Base-by-base conservation (phyloP, 2,113 vertebrate genomes). In the Zosterops lateralis region DNA sequence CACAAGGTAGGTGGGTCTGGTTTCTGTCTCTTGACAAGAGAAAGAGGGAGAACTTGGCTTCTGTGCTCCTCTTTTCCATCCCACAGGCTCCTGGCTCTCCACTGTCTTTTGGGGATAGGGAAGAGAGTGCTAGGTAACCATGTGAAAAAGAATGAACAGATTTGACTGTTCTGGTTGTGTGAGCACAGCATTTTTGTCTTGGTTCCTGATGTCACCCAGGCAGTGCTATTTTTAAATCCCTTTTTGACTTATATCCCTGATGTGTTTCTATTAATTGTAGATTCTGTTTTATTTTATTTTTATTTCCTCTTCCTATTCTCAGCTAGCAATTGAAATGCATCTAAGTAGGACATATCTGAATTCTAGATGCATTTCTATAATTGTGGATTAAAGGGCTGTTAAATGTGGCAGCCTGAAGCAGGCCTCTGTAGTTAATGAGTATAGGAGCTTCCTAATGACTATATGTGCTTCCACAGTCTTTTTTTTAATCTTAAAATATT, bases 1-100 rank as follows among this genome's bases (percentile, higher is more conserved):
- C 99, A 99, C 96, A 99, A 99, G 99, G 99, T 99, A 96, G 14
- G 81, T 81, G 38, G 15, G 71, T 58, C 56, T 94, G 45, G 36
- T 86, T 86, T 84, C 68, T 62, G 10, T 60, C 9, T 79, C 25
- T 84, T 10, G 21, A 40, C 34, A 47, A 40, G 61, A 50, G 40
- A 47, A 66, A 16, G 53, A 56, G 45, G 17, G 34, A 62, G 22
- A 74, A 45, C 48, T 65, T 84, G 44, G 48, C 29, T 31, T 66
- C 32, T 86, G 16, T 2, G 1, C 24, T 70, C 29, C 20, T 3
- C 6, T 89, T 92, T 90, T 73, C 80, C 4, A 1, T 77, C 31
- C 29, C 51, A 47, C 57, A 50, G 50, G 34, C 42, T 93, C 4
- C 36, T 90, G 75, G 45, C 78, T 83, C 31, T 90, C 16, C 13